These are phyloP conservation scores for Dolichomitus sp. DNA, from an alignment of 2,888 invertebrate species.

Conservation along the genomic window DNA sequence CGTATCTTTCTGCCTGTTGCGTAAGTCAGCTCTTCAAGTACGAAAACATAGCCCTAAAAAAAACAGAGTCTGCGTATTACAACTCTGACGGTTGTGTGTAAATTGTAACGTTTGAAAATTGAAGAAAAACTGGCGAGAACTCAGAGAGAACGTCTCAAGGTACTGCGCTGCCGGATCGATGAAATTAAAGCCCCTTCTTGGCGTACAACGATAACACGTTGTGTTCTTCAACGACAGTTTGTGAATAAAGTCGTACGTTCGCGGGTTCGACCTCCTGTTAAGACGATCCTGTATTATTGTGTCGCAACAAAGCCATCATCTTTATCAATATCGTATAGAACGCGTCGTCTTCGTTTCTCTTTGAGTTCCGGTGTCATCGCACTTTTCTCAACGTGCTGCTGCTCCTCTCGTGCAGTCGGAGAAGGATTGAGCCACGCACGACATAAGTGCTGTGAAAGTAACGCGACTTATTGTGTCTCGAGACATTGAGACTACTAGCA, in stretches of 20 bases:
- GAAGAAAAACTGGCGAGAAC: background rate
- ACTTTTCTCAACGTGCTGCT: slow-evolving; percentile 25
- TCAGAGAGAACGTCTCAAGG: slow-evolving; percentile 6
- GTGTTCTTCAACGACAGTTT: background rate
- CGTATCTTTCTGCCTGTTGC: background rate
- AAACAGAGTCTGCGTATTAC: background rate
- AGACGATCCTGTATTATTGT: slow-evolving; percentile 13
- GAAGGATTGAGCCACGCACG: background rate
- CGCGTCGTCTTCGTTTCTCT: slow-evolving; percentile 2
- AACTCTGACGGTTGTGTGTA: background rate
- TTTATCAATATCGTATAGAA: background rate
- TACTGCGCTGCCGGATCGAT: slow-evolving; percentile 22
- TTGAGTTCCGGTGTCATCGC: slow-evolving; percentile 59
- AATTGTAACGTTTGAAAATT: background rate
- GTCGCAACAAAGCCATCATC: slow-evolving; percentile 27
- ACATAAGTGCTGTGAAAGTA: background rate
- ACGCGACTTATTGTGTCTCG: background rate
- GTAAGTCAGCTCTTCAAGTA: background rate
- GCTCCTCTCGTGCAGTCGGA: background rate
- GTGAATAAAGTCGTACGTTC: slow-evolving; percentile 7
- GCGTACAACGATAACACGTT: background rate
- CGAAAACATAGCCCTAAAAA: background rate
- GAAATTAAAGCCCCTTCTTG: slow-evolving; percentile 13
- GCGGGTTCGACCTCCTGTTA: background rate
- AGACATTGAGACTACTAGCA: background rate